Base-by-base conservation (phyloP, 2,797 vertebrate genomes). In the Acanthurus leucopareius region DNA sequence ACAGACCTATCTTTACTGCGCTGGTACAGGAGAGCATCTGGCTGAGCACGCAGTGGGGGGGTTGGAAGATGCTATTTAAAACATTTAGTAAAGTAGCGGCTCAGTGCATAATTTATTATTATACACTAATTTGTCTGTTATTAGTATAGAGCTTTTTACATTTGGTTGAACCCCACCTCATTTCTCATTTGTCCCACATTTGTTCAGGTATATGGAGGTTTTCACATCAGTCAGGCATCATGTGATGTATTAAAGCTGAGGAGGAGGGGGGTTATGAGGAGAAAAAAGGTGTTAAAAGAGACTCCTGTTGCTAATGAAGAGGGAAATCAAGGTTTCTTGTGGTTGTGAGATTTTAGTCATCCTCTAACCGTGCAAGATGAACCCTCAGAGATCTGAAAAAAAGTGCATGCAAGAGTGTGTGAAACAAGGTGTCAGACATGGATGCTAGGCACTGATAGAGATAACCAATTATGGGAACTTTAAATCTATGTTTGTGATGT, bases 381-480 rank as follows among this genome's bases (percentile, higher is more conserved):
- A 60, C 59, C 8, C 20, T 61, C 10, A 16, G 25, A 61, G 59
- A 22, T 25, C 15, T 56, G 32, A 16, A 19, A 10, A 32, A 32
- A 32, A 32, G 28, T 28, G 53, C 15, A 3, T 19, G 10, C 20
- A 10, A 58, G 20, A 15, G 13, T 22, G 13, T 19, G 28, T 35
- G 17, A 54, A 53, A 20, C 19, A 62, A 51, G 58, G 51, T 48
- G 42, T 17, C 28, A 58, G 44, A 73, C n/a, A 25, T 61, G 13
- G 19, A 40, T 20, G 17, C 5, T 15, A 57, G 47, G 17, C 17
- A 32, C 25, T 8, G 17, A 47, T 28, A 22, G 35, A 3, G 22
- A 10, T 25, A 17, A 63, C 15, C 13, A 10, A 47, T 28, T 38
- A 38, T 19, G 28, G 3, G 28, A 47, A 32, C 28, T 32, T 32